Base-by-base conservation (phyloP, 2,113 vertebrate species). In the Hucho hucho region DNA sequence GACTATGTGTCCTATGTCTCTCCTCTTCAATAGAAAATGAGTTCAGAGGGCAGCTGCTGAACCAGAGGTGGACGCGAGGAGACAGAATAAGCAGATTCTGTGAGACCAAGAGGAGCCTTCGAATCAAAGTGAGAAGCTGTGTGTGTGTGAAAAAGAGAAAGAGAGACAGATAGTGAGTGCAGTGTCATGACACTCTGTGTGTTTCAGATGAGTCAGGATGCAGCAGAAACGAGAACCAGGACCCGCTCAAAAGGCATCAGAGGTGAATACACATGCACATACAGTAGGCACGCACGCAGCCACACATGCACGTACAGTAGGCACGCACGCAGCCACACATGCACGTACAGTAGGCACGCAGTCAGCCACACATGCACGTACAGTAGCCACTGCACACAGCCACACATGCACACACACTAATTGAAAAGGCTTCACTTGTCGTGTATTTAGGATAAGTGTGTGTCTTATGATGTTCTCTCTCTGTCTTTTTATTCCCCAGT, bases 201-300 rank as follows among this genome's bases (percentile, higher is more conserved):
- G 64, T 53, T 84, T 75, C 91, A 99, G 98, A 99, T 99, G 98
- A 99, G 94, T 92, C 94, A 96, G 90, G 97, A 98, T 76, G 91
- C 89, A 81, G 94, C 97, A 0, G 97, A 98, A 49, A 97, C 96
- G 87, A 88, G 97, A 90, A 95, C 96, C 76, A 92, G 97, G 53
- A 97, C 96, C 0, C 93, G 98, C 64, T 98, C 98, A 73, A 98
- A 98, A 93, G 93, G 95, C 75, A 89, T 94, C 84, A 89, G 95
- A 93, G 96, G 98, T 99, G 75, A n/a, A n/a, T n/a, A 61, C 59
- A 61, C 20, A 6, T 16, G 16, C 59, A 61, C 16, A 2, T 64
- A 6, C 9, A 22, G 32, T 32, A 32, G 32, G 6, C 32, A 32
- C 32, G 32, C 32, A 32, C n/a, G 1, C 26, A 28, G 28, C 26